Percentiles rank a stretch among this genome's conserved stretches.
Conservation (phyloP, 1,140 invertebrate genomes). For the Mactra quadrangularis region DNA sequence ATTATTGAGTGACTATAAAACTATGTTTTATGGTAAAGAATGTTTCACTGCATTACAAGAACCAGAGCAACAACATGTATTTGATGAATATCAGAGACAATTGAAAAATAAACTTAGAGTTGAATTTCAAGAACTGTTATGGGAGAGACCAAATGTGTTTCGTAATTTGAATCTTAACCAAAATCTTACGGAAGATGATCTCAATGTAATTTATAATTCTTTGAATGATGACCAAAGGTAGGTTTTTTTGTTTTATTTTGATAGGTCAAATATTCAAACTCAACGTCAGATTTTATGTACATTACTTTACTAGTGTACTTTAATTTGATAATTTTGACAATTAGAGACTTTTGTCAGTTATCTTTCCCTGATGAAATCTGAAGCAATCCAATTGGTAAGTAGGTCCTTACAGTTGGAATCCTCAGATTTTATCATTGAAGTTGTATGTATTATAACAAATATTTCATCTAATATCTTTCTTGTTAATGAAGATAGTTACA, state of each 20-base stretch:
- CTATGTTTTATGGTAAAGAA: conserved; percentile 97
- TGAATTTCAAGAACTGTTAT: conserved; percentile 95
- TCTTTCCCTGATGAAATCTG: too few species aligned
- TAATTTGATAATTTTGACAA: too few species aligned
- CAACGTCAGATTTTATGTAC: too few species aligned
- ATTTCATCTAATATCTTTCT: too few species aligned
- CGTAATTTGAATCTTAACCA: conserved; percentile 92
- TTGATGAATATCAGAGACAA: conserved; percentile 96
- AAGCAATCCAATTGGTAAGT: too few species aligned
- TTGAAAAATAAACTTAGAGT: conserved; percentile 95
- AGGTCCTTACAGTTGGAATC: too few species aligned
- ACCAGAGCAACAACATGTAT: conserved; percentile 95
- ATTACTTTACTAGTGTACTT: too few species aligned
- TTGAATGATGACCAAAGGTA: conserved; percentile 95
- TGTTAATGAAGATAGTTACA: too few species aligned
- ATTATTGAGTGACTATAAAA: conserved; percentile 88
- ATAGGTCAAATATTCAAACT: too few species aligned
- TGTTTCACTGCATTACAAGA: conserved; percentile 96
- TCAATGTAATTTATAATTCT: conserved; percentile 96
- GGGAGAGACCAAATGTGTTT: conserved; percentile 97
- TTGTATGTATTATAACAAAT: too few species aligned
- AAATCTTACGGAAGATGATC: conserved; percentile 96
- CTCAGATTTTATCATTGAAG: too few species aligned
- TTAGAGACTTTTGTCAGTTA: too few species aligned
- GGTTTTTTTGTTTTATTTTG: conserved; percentile 41